Evolutionary conservation across 2,797 vertebrate species (phyloP), one percentile per base, ranked within the genome.

Genomic region (Bradypodion pumilum): DNA sequence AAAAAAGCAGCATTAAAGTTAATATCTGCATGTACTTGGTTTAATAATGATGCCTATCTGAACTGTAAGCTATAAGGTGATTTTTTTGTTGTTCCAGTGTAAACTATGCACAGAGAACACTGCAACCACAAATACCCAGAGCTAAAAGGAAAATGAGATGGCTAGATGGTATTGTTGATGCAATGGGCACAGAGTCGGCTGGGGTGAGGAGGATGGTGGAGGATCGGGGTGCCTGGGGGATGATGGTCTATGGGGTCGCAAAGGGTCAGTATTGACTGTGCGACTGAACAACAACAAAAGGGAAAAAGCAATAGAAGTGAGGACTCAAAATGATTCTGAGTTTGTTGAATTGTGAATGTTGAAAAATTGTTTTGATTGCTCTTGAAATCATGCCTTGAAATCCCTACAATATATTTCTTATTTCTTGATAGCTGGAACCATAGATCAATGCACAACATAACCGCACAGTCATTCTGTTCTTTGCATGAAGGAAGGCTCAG

Each of bases 31-130:
- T 35, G n/a, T 52, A 23, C 13, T 56, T 80, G 32, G 27, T 49
- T 80, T 32, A 13, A 21, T 25, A 66, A 70, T 70, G 21, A 70
- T 70, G 49, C 52, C 72, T 3, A 68, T 79, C 0, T 1, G 86
- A 87, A 89, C 59, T 49, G 62, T 69, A 46, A 62, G 13, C n/a
- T 3, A 76, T 37, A 77, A 56, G 52, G n/a, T n/a, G n/a, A 56
- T 56, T 56, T 56, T 56, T 19, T 49, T 49, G 73, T 73, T n/a
- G 27, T 42, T 52, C n/a, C 19, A 32, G 49, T 46, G 52, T 35
- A 32, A 52, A 74, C 15, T 21, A 74, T 35, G 19, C 32, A 49
- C n/a, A 37, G 7, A 23, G 32, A 56, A 56, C 46, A 52, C 19
- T 35, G 49, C n/a, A 56, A 56, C 7, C 5, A 2, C 9, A 35